Percentiles rank a stretch among this genome's conserved stretches.
Evolutionary conservation across 2,888 invertebrate species (phyloP).

Genomic region (Drosophila putrida): DNA sequence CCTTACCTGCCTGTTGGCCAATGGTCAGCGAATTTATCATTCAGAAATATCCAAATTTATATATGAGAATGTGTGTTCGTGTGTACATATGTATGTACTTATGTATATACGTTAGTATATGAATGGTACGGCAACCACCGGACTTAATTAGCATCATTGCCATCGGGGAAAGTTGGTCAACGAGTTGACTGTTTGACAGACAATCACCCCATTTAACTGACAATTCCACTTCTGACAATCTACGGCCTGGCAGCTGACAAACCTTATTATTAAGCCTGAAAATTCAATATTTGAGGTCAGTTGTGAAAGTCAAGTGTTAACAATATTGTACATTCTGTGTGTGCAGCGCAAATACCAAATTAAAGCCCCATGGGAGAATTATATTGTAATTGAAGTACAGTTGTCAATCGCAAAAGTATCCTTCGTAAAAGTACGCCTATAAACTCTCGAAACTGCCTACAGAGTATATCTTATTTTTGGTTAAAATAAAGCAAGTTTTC

Average conservation of each 20-base stretch:
- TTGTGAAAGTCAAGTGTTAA: constrained; percentile 11
- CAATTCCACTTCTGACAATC: constrained; percentile 69
- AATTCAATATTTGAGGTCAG: constrained; percentile 46
- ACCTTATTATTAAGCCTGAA: constrained; percentile 60
- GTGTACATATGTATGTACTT: background rate
- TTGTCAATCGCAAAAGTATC: background rate
- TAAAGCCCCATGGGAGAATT: background rate
- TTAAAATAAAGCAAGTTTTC: too few relatives aligned
- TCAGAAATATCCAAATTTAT: background rate
- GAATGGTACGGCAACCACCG: constrained; percentile 35
- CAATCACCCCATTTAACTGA: constrained; percentile 56
- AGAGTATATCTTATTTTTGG: too few relatives aligned
- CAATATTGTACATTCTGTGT: background rate
- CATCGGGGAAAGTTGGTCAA: constrained; percentile 47
- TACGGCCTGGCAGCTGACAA: constrained; percentile 39
- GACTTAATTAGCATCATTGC: constrained; percentile 62
- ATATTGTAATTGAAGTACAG: background rate
- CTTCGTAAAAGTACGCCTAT: too few relatives aligned
- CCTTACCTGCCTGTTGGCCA: constrained; percentile 9
- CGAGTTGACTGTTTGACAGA: constrained; percentile 39
- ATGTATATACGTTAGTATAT: constrained; percentile 19
- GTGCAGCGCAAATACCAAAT: constrained; percentile 1
- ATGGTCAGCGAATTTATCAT: background rate
- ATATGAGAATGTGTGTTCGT: background rate
- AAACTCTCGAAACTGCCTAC: too few relatives aligned